A percentile compares a stretch with the other conserved stretches of the same genome.
Evolutionary conservation across 2,797 vertebrate species (phyloP).

Genomic region (Enteromius paludinosus): DNA sequence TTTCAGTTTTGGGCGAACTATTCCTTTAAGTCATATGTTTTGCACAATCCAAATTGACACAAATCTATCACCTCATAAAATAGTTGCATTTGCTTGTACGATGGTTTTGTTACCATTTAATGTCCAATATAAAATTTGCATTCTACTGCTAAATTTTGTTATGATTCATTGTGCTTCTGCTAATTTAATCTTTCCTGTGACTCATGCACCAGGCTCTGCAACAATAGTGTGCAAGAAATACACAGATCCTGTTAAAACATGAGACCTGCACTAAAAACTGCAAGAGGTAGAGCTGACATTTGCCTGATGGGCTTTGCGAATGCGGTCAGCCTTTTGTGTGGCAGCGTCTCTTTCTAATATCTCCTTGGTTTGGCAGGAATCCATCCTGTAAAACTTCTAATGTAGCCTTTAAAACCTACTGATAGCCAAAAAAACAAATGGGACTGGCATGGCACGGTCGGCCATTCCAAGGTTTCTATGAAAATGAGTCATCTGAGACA

Average conservation of each 20-base stretch:
- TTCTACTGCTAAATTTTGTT: neutral
- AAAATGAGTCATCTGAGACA: slow-evolving; percentile 43
- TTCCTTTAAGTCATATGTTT: neutral
- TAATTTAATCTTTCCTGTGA: neutral
- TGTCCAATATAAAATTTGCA: neutral
- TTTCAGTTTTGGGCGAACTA: neutral
- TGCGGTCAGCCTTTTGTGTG: slow-evolving; percentile 59
- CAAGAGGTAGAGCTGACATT: slow-evolving; percentile 48
- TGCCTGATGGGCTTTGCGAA: slow-evolving; percentile 50
- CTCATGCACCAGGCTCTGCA: slow-evolving; percentile 14
- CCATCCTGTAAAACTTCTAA: slow-evolving; percentile 58
- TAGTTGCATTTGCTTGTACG: too few species aligned
- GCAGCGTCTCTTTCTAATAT: slow-evolving; percentile 52
- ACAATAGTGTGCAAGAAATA: slow-evolving; percentile 48
- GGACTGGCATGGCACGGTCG: slow-evolving; percentile 29
- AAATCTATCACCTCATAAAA: neutral
- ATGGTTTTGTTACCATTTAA: neutral
- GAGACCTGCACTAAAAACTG: slow-evolving; percentile 59
- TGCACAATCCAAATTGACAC: neutral
- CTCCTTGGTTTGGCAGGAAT: slow-evolving; percentile 44
- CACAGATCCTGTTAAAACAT: slow-evolving; percentile 55
- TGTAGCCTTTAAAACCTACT: slow-evolving; percentile 51
- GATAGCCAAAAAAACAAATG: slow-evolving; percentile 36
- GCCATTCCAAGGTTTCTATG: slow-evolving; percentile 35
- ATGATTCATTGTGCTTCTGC: neutral